Percentiles rank a stretch among this genome's conserved stretches.
Evolutionary conservation across 2,888 invertebrate species (phyloP).

Genomic region (Orchesella flavescens): DNA sequence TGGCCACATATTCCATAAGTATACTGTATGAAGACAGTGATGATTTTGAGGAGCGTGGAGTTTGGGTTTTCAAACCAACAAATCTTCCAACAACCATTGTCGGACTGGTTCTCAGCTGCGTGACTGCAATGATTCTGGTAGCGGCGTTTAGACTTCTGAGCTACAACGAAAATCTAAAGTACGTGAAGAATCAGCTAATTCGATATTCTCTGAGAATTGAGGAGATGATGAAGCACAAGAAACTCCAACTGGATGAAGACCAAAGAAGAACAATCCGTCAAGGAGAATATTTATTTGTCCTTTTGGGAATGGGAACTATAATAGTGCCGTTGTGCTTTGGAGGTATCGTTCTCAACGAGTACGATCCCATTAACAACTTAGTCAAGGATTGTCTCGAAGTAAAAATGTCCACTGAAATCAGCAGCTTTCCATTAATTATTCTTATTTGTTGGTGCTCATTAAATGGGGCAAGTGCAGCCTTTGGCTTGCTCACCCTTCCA

Average conservation of each 20-base stretch:
- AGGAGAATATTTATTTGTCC: not conserved
- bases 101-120: not conserved
- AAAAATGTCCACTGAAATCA: not conserved
- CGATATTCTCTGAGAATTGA: not conserved
- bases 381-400: not conserved
- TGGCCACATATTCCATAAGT: no score
- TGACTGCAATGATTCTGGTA: not conserved
- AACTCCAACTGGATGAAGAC: no score
- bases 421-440: not conserved
- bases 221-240: not conserved
- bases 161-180: not conserved
- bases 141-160: not conserved
- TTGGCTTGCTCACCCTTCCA: not conserved
- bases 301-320: not conserved
- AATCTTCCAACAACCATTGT: not conserved
- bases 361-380: not conserved
- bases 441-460: not conserved
- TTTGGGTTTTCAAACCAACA: not conserved
- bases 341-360: not conserved
- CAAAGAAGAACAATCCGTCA: no score
- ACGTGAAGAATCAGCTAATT: not conserved
- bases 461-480: not conserved
- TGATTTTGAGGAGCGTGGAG: no score
- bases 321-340: not conserved
- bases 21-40: no score